phyloP scores from a whole-genome alignment of 2,797 vertebrate species.

The Neomorphus geoffroyi region DNA sequence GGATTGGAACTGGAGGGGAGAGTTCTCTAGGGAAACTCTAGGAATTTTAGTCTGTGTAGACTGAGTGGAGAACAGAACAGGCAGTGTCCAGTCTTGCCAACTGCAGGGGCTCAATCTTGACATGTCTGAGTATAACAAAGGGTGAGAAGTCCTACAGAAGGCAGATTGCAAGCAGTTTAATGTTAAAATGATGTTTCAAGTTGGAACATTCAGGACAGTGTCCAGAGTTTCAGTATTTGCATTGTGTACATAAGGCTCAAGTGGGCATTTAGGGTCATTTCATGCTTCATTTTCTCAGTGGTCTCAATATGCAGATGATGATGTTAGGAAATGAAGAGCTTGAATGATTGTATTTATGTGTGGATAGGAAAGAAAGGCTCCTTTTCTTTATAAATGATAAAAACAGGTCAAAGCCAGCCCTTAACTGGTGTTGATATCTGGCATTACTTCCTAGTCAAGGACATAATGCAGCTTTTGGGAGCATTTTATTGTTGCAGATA shows the following conservation, averaged over 20 bases:
- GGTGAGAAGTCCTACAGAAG: rapidly evolving
- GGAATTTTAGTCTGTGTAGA: background rate
- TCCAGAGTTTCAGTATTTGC: background rate
- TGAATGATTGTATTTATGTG: background rate
- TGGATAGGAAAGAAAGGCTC: background rate
- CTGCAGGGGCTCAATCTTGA: background rate
- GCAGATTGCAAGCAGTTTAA: background rate
- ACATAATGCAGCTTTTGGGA: background rate
- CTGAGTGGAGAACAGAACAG: background rate
- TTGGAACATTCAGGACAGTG: background rate
- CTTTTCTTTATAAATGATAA: background rate
- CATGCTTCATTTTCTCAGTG: background rate
- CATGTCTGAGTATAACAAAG: background rate
- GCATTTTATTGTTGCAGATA: background rate
- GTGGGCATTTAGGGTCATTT: background rate
- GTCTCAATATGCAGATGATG: background rate
- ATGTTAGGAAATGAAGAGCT: background rate
- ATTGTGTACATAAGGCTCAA: background rate
- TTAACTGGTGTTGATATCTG: background rate
- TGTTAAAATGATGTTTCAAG: background rate
- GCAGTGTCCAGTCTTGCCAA: background rate
- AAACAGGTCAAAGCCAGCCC: background rate
- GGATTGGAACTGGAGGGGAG: background rate
- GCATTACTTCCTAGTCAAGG: background rate
- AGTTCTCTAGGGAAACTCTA: background rate